Percentiles rank a stretch among this genome's conserved stretches.
These are phyloP conservation scores for Sebastes schlegelii DNA, from an alignment of 2,113 vertebrate species.

Conservation along the genomic window DNA sequence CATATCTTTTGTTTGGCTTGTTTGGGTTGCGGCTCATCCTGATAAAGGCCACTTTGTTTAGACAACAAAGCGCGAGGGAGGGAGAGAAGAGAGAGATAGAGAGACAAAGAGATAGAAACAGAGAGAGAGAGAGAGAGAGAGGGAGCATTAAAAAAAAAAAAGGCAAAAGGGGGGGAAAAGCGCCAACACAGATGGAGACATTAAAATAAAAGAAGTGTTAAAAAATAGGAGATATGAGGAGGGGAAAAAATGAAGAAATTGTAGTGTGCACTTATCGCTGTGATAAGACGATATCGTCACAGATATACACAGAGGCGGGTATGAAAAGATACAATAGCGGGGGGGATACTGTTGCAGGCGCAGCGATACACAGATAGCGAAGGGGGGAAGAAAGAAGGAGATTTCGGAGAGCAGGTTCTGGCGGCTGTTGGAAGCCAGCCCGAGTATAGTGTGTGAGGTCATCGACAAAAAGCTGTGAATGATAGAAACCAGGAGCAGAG, in stretches of 20 bases:
- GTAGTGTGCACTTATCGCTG: conserved; percentile 14
- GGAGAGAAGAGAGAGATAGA: conserved; percentile 64
- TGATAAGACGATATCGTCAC: conserved; percentile 64
- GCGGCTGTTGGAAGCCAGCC: conserved; percentile 68
- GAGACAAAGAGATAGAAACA: conserved; percentile 65
- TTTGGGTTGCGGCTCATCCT: conserved; percentile 82
- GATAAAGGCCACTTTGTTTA: conserved; percentile 85
- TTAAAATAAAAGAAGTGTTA: conserved; percentile 47
- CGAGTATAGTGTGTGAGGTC: conserved; percentile 72
- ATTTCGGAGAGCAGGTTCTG: conserved; percentile 63
- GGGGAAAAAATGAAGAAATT: conserved; percentile 10
- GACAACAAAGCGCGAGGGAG: conserved; percentile 82
- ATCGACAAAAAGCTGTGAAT: conserved; percentile 65
- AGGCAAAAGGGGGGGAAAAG: conserved; percentile 38
- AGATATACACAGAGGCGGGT: conserved; percentile 50
- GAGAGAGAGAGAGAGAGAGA: conserved; percentile 52
- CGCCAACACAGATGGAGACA: conserved; percentile 56
- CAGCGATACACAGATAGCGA: conserved; percentile 64
- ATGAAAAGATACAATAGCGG: conserved; percentile 69
- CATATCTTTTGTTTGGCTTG: conserved; percentile 82
- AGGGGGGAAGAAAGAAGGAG: conserved; percentile 58
- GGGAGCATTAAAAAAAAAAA: conserved; percentile 41
- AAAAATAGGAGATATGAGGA: conserved; percentile 14
- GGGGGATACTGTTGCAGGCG: conserved; percentile 72
- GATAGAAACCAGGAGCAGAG: conserved; percentile 79